Percentiles rank a stretch among this genome's conserved stretches.
Evolutionary conservation across 1,140 invertebrate species (phyloP).

Genomic region (Cherax quadricarinatus): DNA sequence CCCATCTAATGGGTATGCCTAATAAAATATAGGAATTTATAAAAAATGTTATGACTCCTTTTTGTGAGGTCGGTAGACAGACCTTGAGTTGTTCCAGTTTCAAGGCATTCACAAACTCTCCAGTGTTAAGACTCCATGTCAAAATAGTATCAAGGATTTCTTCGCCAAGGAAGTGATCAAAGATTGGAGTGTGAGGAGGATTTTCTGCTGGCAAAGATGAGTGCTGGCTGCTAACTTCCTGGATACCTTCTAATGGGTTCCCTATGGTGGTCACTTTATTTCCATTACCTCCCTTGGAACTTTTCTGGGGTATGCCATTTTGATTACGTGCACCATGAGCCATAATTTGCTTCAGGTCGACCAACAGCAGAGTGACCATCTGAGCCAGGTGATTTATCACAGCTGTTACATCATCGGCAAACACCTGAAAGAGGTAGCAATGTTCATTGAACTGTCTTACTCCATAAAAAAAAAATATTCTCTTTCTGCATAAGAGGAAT

Average conservation of each 20-base stretch:
- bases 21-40: background rate
- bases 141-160: conserved; percentile 79
- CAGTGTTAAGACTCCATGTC: conserved; percentile 78
- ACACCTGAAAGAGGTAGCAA: conserved; percentile 75
- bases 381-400: conserved; percentile 96
- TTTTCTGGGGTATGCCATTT: conserved; percentile 26
- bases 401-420: conserved; percentile 89
- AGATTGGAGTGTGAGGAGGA: conserved; percentile 77
- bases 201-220: conserved; percentile 69
- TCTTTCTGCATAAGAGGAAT: no score
- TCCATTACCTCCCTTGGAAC: background rate
- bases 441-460: conserved; percentile 8
- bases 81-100: conserved; percentile 84
- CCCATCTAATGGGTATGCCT: no score
- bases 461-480: no score
- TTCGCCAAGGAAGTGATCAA: conserved; percentile 78
- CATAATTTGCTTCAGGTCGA: conserved; percentile 81
- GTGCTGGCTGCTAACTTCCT: conserved; percentile 6
- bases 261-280: background rate
- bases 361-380: conserved; percentile 90
- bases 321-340: conserved; percentile 35
- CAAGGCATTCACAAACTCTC: conserved; percentile 83
- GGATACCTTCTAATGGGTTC: background rate
- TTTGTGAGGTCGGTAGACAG: background rate
- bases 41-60: background rate